Base-by-base conservation (phyloP, 2,113 vertebrate species). In the Carettochelys insculpta region DNA sequence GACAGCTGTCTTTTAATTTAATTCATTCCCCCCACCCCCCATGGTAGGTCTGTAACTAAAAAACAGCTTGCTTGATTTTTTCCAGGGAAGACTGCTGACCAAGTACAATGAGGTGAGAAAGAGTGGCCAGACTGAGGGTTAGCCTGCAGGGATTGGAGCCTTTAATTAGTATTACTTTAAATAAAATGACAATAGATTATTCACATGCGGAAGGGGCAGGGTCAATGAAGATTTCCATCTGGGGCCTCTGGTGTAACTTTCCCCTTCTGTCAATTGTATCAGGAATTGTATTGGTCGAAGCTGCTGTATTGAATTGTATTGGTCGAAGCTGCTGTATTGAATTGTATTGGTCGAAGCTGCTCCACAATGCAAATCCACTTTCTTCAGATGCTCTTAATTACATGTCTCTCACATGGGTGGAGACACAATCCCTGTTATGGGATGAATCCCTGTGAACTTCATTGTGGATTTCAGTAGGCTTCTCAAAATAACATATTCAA, bases 1-100 rank as follows among this genome's bases (percentile, higher is more conserved):
- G 93, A 89, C 97, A 96, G 97, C 97, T 98, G 97, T 82, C 82
- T 92, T 89, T 94, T 96, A 92, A 82, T 97, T 95, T n/a, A n/a
- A n/a, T n/a, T n/a, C n/a, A n/a, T n/a, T n/a, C n/a, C n/a, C n/a
- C n/a, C n/a, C n/a, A n/a, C n/a, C n/a, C n/a, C n/a, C n/a, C 94
- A 94, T 80, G 95, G 94, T 83, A 17, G 25, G 80, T 92, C 77
- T 94, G 91, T 80, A 56, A 61, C 92, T 95, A n/a, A 95, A 87
- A 87, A 93, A 83, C 56, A 93, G 91, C 81, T 92, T 92, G 94
- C 96, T 95, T 94, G 61, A 95, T 95, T 95, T 82, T 87, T 81
- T 96, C 89, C 47, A 82, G 85, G 83, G 53, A 48, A 82, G 89
- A 92, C 94, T 91, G 77, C 93, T 96, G 96, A 88, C 86, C 5